A percentile compares a stretch with the other conserved stretches of the same genome.
phyloP scores from a whole-genome alignment of 2,113 vertebrate genomes.

The Sprattus sprattus region DNA sequence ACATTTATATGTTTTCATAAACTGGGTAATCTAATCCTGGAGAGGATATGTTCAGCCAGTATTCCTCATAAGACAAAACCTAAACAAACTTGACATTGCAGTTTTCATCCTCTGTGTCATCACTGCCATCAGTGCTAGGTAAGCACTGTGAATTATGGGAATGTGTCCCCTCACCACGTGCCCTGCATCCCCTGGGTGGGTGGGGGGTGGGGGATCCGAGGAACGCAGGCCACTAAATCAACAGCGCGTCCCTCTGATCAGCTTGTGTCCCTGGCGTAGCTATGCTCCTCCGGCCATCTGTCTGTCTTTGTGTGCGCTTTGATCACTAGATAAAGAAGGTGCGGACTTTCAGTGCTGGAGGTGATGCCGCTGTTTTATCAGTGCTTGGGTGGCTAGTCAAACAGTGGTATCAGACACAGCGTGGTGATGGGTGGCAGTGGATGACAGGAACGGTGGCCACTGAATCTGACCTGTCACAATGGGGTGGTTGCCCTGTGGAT shows the following conservation, averaged over 20 bases:
- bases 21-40: neutral
- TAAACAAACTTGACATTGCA: neutral
- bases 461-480: neutral
- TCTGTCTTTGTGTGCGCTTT: neutral
- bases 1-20: neutral
- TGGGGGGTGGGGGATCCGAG: neutral
- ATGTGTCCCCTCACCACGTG: neutral
- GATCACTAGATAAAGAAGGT: neutral
- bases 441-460: neutral
- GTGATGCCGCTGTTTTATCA: neutral
- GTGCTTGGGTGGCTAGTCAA: neutral
- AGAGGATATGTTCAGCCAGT: too few species aligned
- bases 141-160: slow-evolving; percentile 8
- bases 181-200: slow-evolving; percentile 11
- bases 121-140: neutral
- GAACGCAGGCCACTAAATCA: neutral
- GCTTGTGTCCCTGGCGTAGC: neutral
- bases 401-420: neutral
- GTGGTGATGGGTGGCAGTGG: neutral
- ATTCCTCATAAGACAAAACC: too few species aligned
- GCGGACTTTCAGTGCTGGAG: neutral
- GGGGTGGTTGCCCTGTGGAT: neutral
- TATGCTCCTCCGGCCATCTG: neutral
- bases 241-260: neutral
- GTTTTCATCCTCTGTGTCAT: neutral